These are phyloP conservation scores for Peromyscus polionotus DNA, from an alignment of 2,113 vertebrate genomes.

Conservation along the genomic window DNA sequence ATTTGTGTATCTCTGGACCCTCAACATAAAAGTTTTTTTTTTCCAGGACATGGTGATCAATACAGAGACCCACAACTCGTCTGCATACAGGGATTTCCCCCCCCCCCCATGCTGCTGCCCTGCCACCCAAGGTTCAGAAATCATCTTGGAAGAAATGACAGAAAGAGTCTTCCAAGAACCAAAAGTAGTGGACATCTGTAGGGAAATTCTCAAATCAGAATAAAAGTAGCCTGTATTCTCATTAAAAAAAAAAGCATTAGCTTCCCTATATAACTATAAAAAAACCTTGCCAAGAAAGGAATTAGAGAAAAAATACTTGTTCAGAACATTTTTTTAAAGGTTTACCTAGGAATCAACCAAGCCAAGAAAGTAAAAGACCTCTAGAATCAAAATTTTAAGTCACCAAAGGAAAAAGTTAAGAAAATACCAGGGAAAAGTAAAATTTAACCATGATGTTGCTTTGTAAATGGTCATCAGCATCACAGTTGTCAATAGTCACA, in stretches of 20 bases:
- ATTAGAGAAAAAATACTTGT: not conserved
- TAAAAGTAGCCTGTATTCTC: not conserved
- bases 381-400: not conserved
- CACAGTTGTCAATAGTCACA: not conserved
- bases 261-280: not conserved
- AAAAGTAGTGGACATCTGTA: not conserved
- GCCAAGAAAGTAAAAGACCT: not conserved
- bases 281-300: not conserved
- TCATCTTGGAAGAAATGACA: not conserved
- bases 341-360: not conserved
- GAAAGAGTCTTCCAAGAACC: not conserved
- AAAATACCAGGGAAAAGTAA: not conserved
- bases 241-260: not conserved
- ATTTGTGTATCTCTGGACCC: not conserved
- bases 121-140: not conserved
- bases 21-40: not conserved
- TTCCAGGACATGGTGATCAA: not conserved
- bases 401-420: not conserved
- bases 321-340: not conserved
- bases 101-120: not conserved
- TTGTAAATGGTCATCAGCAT: conserved; percentile 5
- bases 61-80: not conserved
- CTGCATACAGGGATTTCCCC: no score
- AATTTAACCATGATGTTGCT: not conserved
- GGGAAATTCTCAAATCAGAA: not conserved